Percentiles rank a stretch among this genome's conserved stretches.
These are phyloP conservation scores for Castor canadensis DNA, from an alignment of 2,113 vertebrate genomes.

Conservation along the genomic window DNA sequence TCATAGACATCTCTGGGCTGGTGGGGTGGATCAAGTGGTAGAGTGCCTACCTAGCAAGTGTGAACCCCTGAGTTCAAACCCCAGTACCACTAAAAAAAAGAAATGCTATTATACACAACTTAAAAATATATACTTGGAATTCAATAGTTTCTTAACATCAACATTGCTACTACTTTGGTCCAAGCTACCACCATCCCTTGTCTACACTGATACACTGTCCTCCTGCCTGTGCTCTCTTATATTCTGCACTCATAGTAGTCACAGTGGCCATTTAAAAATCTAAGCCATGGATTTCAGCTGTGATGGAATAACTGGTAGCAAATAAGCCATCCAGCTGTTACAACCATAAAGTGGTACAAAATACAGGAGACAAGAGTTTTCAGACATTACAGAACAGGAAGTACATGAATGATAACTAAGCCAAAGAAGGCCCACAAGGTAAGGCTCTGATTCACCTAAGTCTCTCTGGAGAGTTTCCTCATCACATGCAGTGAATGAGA, in stretches of 20 bases:
- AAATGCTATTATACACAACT: neutral
- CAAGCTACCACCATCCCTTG: neutral
- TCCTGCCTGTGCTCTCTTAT: neutral
- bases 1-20: neutral
- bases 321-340: neutral
- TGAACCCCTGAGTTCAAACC: no score
- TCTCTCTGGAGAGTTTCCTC: neutral
- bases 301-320: neutral
- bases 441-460: neutral
- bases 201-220: neutral
- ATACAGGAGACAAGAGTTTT: neutral
- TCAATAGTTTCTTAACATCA: neutral
- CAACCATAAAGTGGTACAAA: neutral
- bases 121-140: neutral
- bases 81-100: no score
- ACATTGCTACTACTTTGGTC: neutral
- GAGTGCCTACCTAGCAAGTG: no score
- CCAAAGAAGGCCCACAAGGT: neutral
- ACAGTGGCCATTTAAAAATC: neutral
- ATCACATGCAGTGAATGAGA: neutral
- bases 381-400: neutral
- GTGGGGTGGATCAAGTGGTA: no score
- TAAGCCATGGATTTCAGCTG: neutral
- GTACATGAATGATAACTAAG: neutral
- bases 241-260: neutral